Conservation (phyloP, 1,140 invertebrate genomes). For the Saccostrea glomerata region DNA sequence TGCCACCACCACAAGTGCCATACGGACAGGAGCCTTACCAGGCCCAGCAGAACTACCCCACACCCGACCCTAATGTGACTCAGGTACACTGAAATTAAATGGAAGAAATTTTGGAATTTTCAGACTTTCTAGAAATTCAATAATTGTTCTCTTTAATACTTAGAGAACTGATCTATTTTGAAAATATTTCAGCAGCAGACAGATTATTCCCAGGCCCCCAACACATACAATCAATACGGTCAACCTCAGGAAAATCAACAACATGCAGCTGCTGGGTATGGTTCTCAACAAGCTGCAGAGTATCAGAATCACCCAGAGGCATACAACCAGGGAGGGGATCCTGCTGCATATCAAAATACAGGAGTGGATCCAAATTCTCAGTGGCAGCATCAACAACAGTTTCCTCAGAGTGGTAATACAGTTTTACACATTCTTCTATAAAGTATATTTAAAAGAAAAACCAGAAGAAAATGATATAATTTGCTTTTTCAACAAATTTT, state of each 20-base stretch:
- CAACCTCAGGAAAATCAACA: constrained; percentile 33
- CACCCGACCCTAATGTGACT: constrained; percentile 6
- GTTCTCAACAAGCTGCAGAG: background rate
- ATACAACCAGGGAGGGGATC: background rate
- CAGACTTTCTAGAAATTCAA: background rate
- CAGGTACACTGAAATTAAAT: constrained; percentile 29
- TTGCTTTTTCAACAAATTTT: background rate
- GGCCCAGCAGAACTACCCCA: constrained; percentile 4
- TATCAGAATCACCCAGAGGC: background rate
- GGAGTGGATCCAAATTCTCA: constrained; percentile 33
- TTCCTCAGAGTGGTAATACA: constrained; percentile 8
- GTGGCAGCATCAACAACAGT: constrained; percentile 35
- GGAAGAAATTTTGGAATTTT: background rate
- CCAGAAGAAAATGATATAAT: background rate
- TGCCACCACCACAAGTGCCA: constrained; percentile 42
- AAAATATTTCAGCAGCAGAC: background rate
- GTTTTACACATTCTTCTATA: background rate
- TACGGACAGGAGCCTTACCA: constrained; percentile 36
- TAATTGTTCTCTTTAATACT: background rate
- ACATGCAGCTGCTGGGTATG: background rate
- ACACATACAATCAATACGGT: background rate
- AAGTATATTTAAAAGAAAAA: background rate
- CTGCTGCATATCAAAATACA: constrained; percentile 7
- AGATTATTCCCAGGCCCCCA: background rate
- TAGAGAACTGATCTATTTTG: background rate